Base-by-base conservation (phyloP, 2,113 vertebrate genomes). In the Eupsittula cactorum region DNA sequence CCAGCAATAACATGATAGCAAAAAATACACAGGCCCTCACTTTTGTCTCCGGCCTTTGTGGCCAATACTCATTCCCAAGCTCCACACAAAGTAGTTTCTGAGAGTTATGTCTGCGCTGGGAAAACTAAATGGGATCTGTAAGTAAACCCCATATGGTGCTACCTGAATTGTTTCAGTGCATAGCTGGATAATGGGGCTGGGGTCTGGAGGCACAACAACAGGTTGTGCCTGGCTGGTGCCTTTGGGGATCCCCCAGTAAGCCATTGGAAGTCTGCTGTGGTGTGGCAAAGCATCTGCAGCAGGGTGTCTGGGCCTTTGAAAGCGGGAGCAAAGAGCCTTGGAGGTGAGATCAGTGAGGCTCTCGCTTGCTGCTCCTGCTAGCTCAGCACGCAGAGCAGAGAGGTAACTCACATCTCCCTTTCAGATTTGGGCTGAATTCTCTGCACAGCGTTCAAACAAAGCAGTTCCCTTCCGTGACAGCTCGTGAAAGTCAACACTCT, bases 391-490 rank as follows among this genome's bases (percentile, higher is more conserved):
- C 55, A 14, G 21, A 28, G 37, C 29, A 44, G 39, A 37, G 28
- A 70, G 84, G 47, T 37, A 39, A 86, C 35, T n/a, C 35, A 1
- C 17, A 78, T 55, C 93, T 90, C 86, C 62, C 86, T 90, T 88
- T 76, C 64, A n/a, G 33, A 73, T 42, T 59, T 70, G 77, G 65
- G 76, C 64, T 87, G 63, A 33, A 39, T 69, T 90, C 93, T 73
- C 81, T 44, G 62, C 39, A 37, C 41, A 37, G 35, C 12, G 27
- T 25, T 73, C 75, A 67, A 67, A 81, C 21, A 47, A 59, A 50
- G 27, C 87, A n/a, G 60, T 63, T 92, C 91, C 73, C 84, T 90
- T 86, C 21, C 8, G 16, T 73, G 92, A 88, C 74, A 94, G 59
- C 60, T 64, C 44, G 41, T 90, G 93, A 83, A 92, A 92, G 77